A percentile compares a stretch with the other conserved stretches of the same genome.
Conservation (phyloP, 2,888 invertebrate genomes). For the Hemaris fuciformis region DNA sequence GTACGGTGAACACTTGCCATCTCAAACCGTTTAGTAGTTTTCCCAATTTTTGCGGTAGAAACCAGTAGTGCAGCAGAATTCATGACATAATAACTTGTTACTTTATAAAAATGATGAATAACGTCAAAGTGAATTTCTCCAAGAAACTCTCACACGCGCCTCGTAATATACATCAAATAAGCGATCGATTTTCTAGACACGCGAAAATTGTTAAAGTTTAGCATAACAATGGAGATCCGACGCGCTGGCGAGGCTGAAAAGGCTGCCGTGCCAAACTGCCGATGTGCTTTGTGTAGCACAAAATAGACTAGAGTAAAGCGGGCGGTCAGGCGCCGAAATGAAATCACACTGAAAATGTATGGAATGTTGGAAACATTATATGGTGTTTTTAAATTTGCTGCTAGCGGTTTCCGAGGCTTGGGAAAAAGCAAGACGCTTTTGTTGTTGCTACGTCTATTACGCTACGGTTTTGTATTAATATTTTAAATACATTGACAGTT, state of each 20-base stretch:
- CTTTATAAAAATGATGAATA: no score
- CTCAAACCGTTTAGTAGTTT: no score
- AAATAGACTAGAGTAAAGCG: constrained; percentile 26
- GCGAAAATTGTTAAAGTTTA: constrained; percentile 53
- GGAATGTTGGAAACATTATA: neutral
- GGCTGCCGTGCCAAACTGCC: constrained; percentile 58
- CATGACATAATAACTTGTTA: neutral
- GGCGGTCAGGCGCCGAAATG: constrained; percentile 4
- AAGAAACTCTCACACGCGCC: neutral
- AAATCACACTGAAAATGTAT: constrained; percentile 8
- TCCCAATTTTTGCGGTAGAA: neutral
- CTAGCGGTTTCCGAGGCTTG: neutral
- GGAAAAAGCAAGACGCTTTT: no score
- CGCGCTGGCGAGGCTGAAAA: constrained; percentile 43
- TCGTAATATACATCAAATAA: neutral
- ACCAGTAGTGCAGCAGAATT: neutral
- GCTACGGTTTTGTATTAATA: no score
- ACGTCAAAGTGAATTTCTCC: neutral
- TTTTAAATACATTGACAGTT: no score
- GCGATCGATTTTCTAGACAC: constrained; percentile 39
- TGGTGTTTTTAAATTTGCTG: no score
- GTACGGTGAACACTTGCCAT: no score
- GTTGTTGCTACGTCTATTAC: no score
- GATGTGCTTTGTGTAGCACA: constrained; percentile 50
- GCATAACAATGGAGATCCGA: constrained; percentile 50